A percentile compares a stretch with the other conserved stretches of the same genome.
phyloP scores from a whole-genome alignment of 2,113 vertebrate genomes.

The Nematolebias whitei region DNA sequence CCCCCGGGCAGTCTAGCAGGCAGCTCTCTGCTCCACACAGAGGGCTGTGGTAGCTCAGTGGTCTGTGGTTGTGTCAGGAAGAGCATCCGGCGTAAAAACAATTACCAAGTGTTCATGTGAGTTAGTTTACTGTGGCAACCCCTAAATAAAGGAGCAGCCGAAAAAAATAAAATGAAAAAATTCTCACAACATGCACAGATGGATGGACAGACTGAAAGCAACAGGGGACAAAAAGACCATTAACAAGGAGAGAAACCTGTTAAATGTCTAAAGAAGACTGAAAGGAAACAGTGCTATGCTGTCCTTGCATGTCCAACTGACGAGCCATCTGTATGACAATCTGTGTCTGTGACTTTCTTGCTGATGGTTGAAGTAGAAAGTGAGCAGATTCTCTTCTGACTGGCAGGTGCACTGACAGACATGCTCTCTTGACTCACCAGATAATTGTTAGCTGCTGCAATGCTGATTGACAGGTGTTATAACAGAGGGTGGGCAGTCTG shows the following conservation, averaged over 20 bases:
- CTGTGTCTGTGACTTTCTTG: slow-evolving; percentile 49
- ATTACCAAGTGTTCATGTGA: too few relatives aligned
- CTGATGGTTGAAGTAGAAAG: slow-evolving; percentile 16
- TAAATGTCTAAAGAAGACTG: slow-evolving; percentile 5
- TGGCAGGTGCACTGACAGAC: slow-evolving; percentile 45
- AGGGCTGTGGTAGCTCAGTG: too few relatives aligned
- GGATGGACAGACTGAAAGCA: too few relatives aligned
- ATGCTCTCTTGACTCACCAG: slow-evolving; percentile 46
- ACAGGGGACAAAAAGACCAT: too few relatives aligned
- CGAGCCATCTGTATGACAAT: slow-evolving; percentile 33
- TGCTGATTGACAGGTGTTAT: slow-evolving; percentile 55
- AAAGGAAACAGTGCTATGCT: background rate
- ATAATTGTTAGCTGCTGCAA: slow-evolving; percentile 25
- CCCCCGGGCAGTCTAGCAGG: too few relatives aligned
- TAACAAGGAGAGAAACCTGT: background rate
- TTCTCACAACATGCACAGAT: too few relatives aligned
- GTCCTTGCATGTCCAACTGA: slow-evolving; percentile 24
- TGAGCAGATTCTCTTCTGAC: slow-evolving; percentile 5
- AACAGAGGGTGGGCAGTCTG: slow-evolving; percentile 43
- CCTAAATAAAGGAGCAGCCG: too few relatives aligned
- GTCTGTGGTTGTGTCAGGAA: too few relatives aligned
- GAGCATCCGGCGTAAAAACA: too few relatives aligned
- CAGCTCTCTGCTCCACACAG: too few relatives aligned
- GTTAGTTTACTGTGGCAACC: too few relatives aligned
- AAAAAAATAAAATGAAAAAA: too few relatives aligned